Conservation (phyloP, 2,113 vertebrate genomes). For the Centropristis striata region DNA sequence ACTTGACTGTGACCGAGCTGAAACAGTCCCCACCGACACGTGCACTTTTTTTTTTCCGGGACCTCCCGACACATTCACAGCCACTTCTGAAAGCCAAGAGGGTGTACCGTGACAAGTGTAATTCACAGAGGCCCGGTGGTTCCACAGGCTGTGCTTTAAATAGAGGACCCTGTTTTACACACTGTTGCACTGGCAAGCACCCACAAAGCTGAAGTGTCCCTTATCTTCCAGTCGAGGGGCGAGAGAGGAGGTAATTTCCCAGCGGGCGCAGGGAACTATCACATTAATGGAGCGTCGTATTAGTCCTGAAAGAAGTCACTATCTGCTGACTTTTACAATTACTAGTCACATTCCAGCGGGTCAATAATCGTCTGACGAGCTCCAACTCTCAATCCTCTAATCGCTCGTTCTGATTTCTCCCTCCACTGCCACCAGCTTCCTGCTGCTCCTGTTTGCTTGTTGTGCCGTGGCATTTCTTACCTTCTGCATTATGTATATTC, state of each 20-base stretch:
- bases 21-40: neutral
- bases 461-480: slow-evolving; percentile 20
- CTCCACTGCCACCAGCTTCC: neutral
- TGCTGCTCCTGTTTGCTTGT: slow-evolving; percentile 24
- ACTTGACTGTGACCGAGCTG: slow-evolving; percentile 1
- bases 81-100: slow-evolving; percentile 9
- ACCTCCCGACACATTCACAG: slow-evolving; percentile 17
- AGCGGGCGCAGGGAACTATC: slow-evolving; percentile 24
- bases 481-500: slow-evolving; percentile 55
- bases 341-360: slow-evolving; percentile 38
- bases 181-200: slow-evolving; percentile 25
- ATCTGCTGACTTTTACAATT: slow-evolving; percentile 46
- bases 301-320: slow-evolving; percentile 6
- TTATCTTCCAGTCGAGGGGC: slow-evolving; percentile 50
- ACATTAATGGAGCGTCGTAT: slow-evolving; percentile 27
- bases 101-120: slow-evolving; percentile 10
- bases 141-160: slow-evolving; percentile 37
- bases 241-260: slow-evolving; percentile 65
- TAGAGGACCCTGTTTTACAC: slow-evolving; percentile 48
- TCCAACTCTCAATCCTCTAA: slow-evolving; percentile 18
- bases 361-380: slow-evolving; percentile 47
- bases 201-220: slow-evolving; percentile 36
- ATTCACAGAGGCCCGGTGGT: slow-evolving; percentile 6
- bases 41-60: neutral
- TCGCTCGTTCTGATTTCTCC: neutral